Conservation (phyloP, 2,113 vertebrate genomes). For the Paracanthobrama guichenoti region DNA sequence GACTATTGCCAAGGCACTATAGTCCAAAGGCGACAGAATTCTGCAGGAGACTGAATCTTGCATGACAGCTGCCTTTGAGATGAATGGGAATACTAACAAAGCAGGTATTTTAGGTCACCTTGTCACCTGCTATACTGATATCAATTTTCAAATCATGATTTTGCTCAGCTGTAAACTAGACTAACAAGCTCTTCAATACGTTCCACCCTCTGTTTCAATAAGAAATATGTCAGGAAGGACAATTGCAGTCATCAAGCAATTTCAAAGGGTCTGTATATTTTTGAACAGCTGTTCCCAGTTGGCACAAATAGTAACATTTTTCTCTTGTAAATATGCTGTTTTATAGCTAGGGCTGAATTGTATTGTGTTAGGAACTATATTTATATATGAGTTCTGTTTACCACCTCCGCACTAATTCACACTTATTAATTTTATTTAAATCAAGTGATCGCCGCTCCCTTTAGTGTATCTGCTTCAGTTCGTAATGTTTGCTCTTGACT, state of each 20-base stretch:
- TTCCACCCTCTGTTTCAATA: not conserved
- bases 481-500: not conserved
- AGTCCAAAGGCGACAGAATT: not conserved
- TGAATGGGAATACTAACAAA: conserved; percentile 13
- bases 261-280: not conserved
- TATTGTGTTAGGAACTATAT: not conserved
- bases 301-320: not conserved
- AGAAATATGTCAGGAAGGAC: not conserved
- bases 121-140: not conserved
- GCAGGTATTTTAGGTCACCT: not conserved
- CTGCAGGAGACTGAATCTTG: not conserved
- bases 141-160: not conserved
- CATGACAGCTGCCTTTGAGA: not conserved
- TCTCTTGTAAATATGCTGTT: not conserved
- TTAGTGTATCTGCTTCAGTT: not conserved
- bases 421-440: conserved; percentile 1
- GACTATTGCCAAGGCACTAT: not conserved
- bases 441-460: not conserved
- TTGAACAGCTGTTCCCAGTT: not conserved
- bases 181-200: not conserved
- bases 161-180: conserved; percentile 1
- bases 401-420: not conserved
- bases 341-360: not conserved
- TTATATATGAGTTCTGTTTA: not conserved
- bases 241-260: not conserved